A percentile compares a stretch with the other conserved stretches of the same genome.
These are phyloP conservation scores for Pasiphila rectangulata DNA, from an alignment of 2,888 invertebrate genomes.

Conservation along the genomic window DNA sequence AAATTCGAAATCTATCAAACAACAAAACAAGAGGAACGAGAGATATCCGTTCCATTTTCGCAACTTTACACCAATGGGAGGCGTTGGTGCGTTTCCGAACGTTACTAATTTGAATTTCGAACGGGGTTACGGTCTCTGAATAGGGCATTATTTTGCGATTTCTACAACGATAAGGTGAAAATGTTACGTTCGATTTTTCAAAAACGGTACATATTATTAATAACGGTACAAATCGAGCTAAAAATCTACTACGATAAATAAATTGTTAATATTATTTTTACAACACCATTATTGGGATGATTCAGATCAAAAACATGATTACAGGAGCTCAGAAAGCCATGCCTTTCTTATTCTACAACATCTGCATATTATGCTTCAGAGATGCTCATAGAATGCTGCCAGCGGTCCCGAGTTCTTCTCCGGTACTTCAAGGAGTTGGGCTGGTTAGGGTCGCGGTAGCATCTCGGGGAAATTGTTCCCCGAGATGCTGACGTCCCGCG, in stretches of 20 bases:
- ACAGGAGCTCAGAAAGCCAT: too few species aligned
- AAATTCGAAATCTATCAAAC: slow-evolving; percentile 72
- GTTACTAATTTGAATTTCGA: slow-evolving; percentile 53
- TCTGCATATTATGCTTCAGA: too few species aligned
- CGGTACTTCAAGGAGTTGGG: too few species aligned
- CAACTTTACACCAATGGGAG: slow-evolving; percentile 61
- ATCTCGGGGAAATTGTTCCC: too few species aligned
- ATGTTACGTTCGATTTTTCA: slow-evolving; percentile 12
- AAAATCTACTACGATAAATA: slow-evolving; percentile 4
- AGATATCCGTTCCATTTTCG: slow-evolving; percentile 80
- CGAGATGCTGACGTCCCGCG: too few species aligned
- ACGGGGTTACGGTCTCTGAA: slow-evolving; percentile 43
- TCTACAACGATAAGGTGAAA: slow-evolving; percentile 17
- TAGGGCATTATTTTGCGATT: slow-evolving; percentile 25
- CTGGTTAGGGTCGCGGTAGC: too few species aligned
- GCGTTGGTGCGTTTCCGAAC: slow-evolving; percentile 69
- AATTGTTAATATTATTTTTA: too few species aligned
- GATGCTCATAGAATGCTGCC: too few species aligned
- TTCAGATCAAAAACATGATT: too few species aligned
- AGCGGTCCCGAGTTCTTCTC: too few species aligned
- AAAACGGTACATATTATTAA: background rate
- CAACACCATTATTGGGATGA: too few species aligned
- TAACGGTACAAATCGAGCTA: background rate
- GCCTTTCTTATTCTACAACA: too few species aligned
- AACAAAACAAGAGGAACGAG: slow-evolving; percentile 74